phyloP scores from a whole-genome alignment of 1,140 invertebrate species.

The Papilio xuthus region DNA sequence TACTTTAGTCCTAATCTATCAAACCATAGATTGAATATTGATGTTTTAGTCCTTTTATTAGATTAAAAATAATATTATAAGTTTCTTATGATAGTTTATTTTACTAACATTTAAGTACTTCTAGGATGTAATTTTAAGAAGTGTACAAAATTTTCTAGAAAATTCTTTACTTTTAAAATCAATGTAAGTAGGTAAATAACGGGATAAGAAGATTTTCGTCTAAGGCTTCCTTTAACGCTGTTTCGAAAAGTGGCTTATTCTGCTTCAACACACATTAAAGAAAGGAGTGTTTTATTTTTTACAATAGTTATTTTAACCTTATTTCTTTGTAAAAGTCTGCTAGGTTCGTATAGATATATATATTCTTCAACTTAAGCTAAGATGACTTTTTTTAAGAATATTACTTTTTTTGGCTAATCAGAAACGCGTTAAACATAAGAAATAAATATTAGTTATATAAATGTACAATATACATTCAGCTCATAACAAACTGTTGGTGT shows the following conservation, averaged over 20 bases:
- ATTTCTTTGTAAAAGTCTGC: neutral
- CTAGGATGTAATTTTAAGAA: too few species aligned
- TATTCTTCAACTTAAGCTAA: neutral
- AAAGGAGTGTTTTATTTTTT: constrained; percentile 13
- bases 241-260: constrained; percentile 30
- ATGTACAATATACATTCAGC: neutral
- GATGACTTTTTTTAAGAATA: too few species aligned
- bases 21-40: too few species aligned
- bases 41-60: too few species aligned
- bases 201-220: constrained; percentile 29
- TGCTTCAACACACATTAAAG: constrained; percentile 21
- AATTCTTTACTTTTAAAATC: constrained; percentile 13
- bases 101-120: too few species aligned
- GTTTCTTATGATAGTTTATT: too few species aligned
- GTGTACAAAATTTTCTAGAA: too few species aligned
- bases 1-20: neutral
- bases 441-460: too few species aligned
- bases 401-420: too few species aligned
- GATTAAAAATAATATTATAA: too few species aligned
- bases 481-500: neutral
- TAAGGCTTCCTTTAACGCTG: constrained; percentile 27
- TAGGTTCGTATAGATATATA: neutral
- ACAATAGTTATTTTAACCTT: constrained; percentile 22
- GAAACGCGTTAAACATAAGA: too few species aligned
- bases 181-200: constrained; percentile 8